Percentiles rank a stretch among this genome's conserved stretches.
Conservation (phyloP, 2,888 invertebrate species). For the Cheilosia pagana region DNA sequence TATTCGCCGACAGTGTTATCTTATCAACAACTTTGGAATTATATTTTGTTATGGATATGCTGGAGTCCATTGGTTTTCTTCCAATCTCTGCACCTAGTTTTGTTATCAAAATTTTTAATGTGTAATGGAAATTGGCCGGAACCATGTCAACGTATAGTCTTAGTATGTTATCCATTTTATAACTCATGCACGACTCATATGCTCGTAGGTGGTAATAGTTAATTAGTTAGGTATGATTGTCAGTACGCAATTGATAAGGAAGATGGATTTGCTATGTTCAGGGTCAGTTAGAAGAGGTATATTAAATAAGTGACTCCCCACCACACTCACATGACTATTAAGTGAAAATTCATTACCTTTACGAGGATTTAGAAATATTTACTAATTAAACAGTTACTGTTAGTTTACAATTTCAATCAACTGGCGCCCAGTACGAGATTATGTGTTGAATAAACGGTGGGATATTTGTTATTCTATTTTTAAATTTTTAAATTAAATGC, state of each 20-base stretch:
- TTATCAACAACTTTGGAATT: slow-evolving; percentile 13
- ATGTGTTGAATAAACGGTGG: too few species aligned
- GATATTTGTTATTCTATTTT: too few species aligned
- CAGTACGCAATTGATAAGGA: slow-evolving; percentile 1
- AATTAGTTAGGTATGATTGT: slow-evolving; percentile 4
- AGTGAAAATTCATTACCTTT: too few species aligned
- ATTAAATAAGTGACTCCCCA: slow-evolving; percentile 13
- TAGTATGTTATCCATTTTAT: not conserved
- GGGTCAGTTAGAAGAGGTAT: not conserved
- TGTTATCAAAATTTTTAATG: slow-evolving; percentile 1
- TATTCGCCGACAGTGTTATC: slow-evolving; percentile 11
- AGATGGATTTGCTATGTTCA: not conserved
- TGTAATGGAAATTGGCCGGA: slow-evolving; percentile 15
- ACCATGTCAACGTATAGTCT: not conserved
- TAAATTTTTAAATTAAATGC: too few species aligned
- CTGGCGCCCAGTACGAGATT: too few species aligned
- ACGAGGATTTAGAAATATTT: too few species aligned
- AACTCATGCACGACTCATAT: not conserved
- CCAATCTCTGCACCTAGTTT: not conserved
- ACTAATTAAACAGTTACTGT: too few species aligned
- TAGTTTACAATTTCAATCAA: too few species aligned
- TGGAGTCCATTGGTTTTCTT: not conserved
- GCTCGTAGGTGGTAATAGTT: not conserved
- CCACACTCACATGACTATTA: slow-evolving; percentile 17
- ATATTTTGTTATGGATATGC: slow-evolving; percentile 1